These are phyloP conservation scores for Gymnarchus niloticus DNA, from an alignment of 2,113 vertebrate species.

Conservation along the genomic window DNA sequence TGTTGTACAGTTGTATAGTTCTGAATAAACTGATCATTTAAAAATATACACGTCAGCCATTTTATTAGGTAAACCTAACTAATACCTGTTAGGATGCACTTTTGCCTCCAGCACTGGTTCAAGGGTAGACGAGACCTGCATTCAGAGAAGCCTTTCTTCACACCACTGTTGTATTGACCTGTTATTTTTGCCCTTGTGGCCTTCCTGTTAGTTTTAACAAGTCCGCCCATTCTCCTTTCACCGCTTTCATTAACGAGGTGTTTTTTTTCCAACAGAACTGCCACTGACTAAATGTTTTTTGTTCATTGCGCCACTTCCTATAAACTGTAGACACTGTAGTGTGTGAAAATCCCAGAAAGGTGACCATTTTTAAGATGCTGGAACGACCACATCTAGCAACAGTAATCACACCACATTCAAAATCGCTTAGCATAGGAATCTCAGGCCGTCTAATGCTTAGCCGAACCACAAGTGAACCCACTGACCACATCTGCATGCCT, in stretches of 20 bases:
- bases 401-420: slow-evolving; percentile 1
- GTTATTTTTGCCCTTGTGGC: not conserved
- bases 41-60: too few species aligned
- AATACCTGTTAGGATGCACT: too few species aligned
- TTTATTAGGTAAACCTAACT: too few species aligned
- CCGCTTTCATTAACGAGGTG: not conserved
- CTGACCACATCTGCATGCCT: not conserved
- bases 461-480: not conserved
- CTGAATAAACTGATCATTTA: too few species aligned
- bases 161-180: not conserved
- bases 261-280: not conserved
- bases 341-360: slow-evolving; percentile 11
- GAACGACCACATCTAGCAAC: too few species aligned
- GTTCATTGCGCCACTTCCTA: not conserved
- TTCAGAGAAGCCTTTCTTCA: too few species aligned
- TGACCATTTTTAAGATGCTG: not conserved
- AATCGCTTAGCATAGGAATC: not conserved
- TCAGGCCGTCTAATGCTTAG: not conserved
- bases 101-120: too few species aligned
- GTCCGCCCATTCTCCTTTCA: not conserved
- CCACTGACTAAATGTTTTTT: not conserved
- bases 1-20: too few species aligned
- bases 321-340: not conserved
- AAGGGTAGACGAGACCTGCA: too few species aligned
- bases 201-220: not conserved